phyloP scores from a whole-genome alignment of 2,797 vertebrate species.

The Oryzias dopingdopingensis region DNA sequence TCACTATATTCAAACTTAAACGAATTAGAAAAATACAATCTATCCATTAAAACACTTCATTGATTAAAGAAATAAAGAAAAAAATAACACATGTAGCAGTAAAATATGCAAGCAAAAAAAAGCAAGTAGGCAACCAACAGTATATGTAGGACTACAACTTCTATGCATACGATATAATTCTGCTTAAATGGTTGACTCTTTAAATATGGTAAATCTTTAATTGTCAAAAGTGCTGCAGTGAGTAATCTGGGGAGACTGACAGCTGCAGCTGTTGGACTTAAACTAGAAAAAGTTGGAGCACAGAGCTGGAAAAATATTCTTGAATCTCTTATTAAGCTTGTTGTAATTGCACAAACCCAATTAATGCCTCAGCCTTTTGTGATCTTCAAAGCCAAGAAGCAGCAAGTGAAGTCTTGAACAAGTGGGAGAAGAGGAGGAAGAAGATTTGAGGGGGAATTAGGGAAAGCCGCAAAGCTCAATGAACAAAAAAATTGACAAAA shows the following conservation, averaged over 20 bases:
- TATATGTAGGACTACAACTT: constrained; percentile 4
- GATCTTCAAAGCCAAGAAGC: constrained; percentile 80
- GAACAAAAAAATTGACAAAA: constrained; percentile 82
- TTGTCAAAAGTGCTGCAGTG: constrained; percentile 3
- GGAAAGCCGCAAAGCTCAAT: constrained; percentile 65
- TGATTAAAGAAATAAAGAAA: too few species aligned
- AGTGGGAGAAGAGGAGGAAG: constrained; percentile 51
- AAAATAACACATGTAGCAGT: too few species aligned
- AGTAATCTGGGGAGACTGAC: constrained; percentile 6
- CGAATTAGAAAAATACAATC: too few species aligned
- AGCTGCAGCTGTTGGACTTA: constrained; percentile 23
- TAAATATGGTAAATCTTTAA: not conserved
- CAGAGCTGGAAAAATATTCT: constrained; percentile 61
- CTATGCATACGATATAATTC: constrained; percentile 40
- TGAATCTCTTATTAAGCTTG: constrained; percentile 77
- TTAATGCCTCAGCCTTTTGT: constrained; percentile 81
- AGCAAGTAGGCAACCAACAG: too few species aligned
- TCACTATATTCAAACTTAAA: too few species aligned
- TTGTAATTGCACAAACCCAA: constrained; percentile 83
- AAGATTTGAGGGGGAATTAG: constrained; percentile 26
- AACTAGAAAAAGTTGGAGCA: constrained; percentile 55
- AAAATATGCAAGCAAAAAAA: too few species aligned
- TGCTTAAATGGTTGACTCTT: too few species aligned
- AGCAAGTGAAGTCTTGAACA: constrained; percentile 75
- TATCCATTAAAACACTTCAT: too few species aligned